Percentiles rank a stretch among this genome's conserved stretches.
These are phyloP conservation scores for Cassiopea xamachana DNA, from an alignment of 30 jellyfish, hydroid and myxozoan genomes.

Conservation along the genomic window DNA sequence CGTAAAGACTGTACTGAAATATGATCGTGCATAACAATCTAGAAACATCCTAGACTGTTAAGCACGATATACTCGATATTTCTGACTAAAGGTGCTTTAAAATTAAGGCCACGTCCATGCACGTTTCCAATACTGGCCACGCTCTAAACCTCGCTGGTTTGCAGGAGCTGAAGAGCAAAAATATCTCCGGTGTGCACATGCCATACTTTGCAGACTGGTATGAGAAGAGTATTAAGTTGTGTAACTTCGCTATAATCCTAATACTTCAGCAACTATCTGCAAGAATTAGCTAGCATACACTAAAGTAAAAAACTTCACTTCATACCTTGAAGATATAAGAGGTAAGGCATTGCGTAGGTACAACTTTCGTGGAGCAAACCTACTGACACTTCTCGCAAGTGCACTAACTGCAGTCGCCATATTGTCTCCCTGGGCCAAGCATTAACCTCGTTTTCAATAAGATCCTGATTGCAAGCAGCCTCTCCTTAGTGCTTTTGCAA, in stretches of 20 bases:
- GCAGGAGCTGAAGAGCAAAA: too few relatives aligned
- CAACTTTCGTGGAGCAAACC: slow-evolving; percentile 29
- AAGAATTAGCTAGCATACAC: not conserved
- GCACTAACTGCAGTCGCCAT: slow-evolving; percentile 62
- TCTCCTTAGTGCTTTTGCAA: too few relatives aligned
- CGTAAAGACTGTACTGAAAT: too few relatives aligned
- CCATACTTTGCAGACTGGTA: not conserved
- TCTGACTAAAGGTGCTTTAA: too few relatives aligned
- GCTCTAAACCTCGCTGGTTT: too few relatives aligned
- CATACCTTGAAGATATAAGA: slow-evolving; percentile 58
- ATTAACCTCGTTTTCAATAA: slow-evolving; percentile 9
- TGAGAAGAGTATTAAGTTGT: not conserved
- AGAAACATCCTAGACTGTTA: too few relatives aligned
- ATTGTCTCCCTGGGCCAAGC: not conserved
- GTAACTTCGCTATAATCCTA: not conserved
- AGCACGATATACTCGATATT: too few relatives aligned
- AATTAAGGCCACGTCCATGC: too few relatives aligned
- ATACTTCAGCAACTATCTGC: not conserved
- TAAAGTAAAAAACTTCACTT: not conserved
- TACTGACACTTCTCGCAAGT: slow-evolving; percentile 10
- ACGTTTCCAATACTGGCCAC: too few relatives aligned
- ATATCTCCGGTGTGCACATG: not conserved
- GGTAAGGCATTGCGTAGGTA: slow-evolving; percentile 53
- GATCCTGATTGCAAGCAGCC: not conserved
- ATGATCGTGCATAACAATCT: too few relatives aligned